A percentile compares a stretch with the other conserved stretches of the same genome.
phyloP scores from a whole-genome alignment of 1,140 invertebrate genomes.

The Colletes latitarsis region DNA sequence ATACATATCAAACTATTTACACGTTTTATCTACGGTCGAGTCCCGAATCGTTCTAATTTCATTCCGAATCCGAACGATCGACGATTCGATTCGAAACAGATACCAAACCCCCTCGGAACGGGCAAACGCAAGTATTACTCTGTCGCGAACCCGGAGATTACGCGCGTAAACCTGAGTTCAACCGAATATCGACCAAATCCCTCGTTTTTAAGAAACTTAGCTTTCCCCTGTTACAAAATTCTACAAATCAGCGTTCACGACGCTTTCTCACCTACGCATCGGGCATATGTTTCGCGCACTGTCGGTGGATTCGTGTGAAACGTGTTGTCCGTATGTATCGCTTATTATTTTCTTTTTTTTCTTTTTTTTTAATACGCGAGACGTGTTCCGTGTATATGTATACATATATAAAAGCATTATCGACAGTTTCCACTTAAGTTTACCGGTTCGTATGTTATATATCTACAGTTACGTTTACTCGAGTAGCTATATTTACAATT shows the following conservation, averaged over 20 bases:
- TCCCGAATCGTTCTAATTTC: not conserved
- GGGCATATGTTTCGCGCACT: slow-evolving; percentile 1
- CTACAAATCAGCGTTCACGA: not conserved
- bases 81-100: not conserved
- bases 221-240: not conserved
- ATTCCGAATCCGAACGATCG: not conserved
- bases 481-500: slow-evolving; percentile 75
- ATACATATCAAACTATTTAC: slow-evolving; percentile 67
- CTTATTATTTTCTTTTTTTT: no score
- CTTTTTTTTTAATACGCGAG: no score
- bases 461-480: slow-evolving; percentile 66
- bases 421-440: slow-evolving; percentile 74
- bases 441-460: slow-evolving; percentile 63
- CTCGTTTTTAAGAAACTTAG: no score
- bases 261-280: not conserved
- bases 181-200: not conserved
- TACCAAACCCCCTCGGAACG: not conserved
- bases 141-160: not conserved
- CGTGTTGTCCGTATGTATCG: not conserved
- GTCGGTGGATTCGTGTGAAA: not conserved
- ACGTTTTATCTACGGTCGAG: slow-evolving; percentile 30
- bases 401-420: slow-evolving; percentile 79
- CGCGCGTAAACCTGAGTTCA: no score
- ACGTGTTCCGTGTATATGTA: slow-evolving; percentile 52
- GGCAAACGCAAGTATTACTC: no score